A percentile compares a stretch with the other conserved stretches of the same genome.
phyloP scores from a whole-genome alignment of 53 echinoderm and acorn worm genomes.

The Holothuria leucospilota region DNA sequence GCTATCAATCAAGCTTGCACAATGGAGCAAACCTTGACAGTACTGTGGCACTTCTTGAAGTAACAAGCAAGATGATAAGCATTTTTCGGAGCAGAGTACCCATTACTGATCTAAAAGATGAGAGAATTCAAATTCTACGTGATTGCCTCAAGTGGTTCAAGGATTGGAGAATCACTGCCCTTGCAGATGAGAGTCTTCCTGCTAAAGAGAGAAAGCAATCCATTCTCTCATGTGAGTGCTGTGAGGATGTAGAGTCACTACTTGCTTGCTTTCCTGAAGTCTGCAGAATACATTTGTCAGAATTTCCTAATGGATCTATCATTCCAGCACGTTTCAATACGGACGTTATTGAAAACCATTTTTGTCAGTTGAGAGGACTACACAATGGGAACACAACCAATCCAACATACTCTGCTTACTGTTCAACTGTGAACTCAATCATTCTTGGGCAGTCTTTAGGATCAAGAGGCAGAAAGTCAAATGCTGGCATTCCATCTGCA shows the following conservation, averaged over 20 bases:
- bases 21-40: constrained; percentile 33
- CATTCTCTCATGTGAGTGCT: constrained; percentile 19
- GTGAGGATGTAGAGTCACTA: constrained; percentile 26
- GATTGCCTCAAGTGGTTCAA: background rate
- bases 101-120: background rate
- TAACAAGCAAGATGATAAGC: constrained; percentile 5
- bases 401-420: constrained; percentile 24
- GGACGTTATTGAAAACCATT: constrained; percentile 23
- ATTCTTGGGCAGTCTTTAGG: background rate
- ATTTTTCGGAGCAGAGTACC: background rate
- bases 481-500: constrained; percentile 6
- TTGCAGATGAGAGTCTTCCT: background rate
- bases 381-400: constrained; percentile 31
- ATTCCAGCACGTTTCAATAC: constrained; percentile 26
- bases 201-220: background rate
- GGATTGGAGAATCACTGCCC: background rate
- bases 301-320: constrained; percentile 3
- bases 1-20: background rate
- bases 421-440: constrained; percentile 18
- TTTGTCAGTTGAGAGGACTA: constrained; percentile 33
- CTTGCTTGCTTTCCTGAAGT: constrained; percentile 6
- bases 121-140: background rate
- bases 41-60: constrained; percentile 19
- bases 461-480: constrained; percentile 24
- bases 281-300: constrained; percentile 16